These are phyloP conservation scores for Apoda limacodes DNA, from an alignment of 2,888 invertebrate genomes.

Conservation along the genomic window DNA sequence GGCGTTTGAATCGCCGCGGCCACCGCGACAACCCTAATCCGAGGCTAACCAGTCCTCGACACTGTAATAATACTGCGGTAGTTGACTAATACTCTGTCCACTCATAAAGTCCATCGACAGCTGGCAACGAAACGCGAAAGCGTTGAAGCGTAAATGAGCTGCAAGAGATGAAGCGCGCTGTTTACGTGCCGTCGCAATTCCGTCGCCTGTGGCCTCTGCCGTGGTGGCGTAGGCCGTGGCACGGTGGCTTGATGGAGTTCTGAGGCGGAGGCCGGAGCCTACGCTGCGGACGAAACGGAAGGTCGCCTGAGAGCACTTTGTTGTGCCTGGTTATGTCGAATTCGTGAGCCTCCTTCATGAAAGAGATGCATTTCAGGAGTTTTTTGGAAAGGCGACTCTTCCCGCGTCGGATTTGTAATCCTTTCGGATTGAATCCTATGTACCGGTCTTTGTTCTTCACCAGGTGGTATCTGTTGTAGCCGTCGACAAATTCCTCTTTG, in stretches of 20 bases:
- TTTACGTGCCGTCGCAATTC: slow-evolving; percentile 63
- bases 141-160: slow-evolving; percentile 63
- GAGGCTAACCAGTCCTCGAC: slow-evolving; percentile 66
- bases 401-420: slow-evolving; percentile 63
- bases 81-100: slow-evolving; percentile 70
- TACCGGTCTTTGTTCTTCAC: slow-evolving; percentile 70
- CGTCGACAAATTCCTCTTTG: slow-evolving; percentile 73
- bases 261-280: slow-evolving; percentile 44
- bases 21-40: slow-evolving; percentile 54
- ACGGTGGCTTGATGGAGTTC: slow-evolving; percentile 51
- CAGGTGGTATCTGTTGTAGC: slow-evolving; percentile 74
- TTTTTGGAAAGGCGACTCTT: slow-evolving; percentile 49
- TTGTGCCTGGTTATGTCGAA: slow-evolving; percentile 75
- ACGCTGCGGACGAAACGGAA: slow-evolving; percentile 50
- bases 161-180: slow-evolving; percentile 35
- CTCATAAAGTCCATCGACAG: slow-evolving; percentile 64
- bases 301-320: slow-evolving; percentile 60
- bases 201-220: slow-evolving; percentile 56
- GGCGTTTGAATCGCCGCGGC: slow-evolving; percentile 56
- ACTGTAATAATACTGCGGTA: slow-evolving; percentile 70
- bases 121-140: slow-evolving; percentile 66
- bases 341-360: slow-evolving; percentile 72
- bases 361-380: slow-evolving; percentile 70
- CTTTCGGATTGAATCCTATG: slow-evolving; percentile 74
- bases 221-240: slow-evolving; percentile 57